phyloP scores from a whole-genome alignment of 2,888 invertebrate genomes.

The Ormyrus pomaceus region DNA sequence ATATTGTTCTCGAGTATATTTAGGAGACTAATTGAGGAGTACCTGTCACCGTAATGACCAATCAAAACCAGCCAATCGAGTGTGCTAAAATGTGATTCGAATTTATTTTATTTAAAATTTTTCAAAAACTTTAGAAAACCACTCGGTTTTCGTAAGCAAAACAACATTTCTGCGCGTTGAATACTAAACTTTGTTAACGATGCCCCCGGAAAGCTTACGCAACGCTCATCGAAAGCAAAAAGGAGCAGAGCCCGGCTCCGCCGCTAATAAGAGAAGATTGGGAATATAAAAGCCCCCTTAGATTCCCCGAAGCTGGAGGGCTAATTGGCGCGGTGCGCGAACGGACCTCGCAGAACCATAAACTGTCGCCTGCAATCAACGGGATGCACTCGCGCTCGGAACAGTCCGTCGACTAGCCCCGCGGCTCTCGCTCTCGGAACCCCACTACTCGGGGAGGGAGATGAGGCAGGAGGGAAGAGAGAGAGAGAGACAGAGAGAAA shows the following conservation, averaged over 20 bases:
- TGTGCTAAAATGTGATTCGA: too few species aligned
- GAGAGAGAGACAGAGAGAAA: not conserved
- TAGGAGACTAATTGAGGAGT: too few species aligned
- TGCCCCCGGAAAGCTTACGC: too few species aligned
- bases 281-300: slow-evolving; percentile 49
- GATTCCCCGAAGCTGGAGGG: slow-evolving; percentile 72
- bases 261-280: slow-evolving; percentile 54
- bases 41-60: too few species aligned
- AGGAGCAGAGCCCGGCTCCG: not conserved
- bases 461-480: not conserved
- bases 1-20: too few species aligned
- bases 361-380: slow-evolving; percentile 75
- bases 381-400: slow-evolving; percentile 61
- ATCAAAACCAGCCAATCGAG: too few species aligned
- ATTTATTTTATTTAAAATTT: too few species aligned
- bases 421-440: slow-evolving; percentile 3
- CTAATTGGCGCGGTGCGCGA: slow-evolving; percentile 71
- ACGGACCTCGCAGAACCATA: slow-evolving; percentile 68
- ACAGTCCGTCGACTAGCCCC: slow-evolving; percentile 4
- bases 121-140: too few species aligned
- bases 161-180: too few species aligned
- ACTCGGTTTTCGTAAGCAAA: too few species aligned
- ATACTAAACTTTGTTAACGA: too few species aligned
- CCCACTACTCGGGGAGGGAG: not conserved
- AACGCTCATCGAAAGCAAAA: not conserved